A percentile compares a stretch with the other conserved stretches of the same genome.
Evolutionary conservation across 2,113 vertebrate genomes (phyloP).

Genomic region (Pygoscelis adeliae): DNA sequence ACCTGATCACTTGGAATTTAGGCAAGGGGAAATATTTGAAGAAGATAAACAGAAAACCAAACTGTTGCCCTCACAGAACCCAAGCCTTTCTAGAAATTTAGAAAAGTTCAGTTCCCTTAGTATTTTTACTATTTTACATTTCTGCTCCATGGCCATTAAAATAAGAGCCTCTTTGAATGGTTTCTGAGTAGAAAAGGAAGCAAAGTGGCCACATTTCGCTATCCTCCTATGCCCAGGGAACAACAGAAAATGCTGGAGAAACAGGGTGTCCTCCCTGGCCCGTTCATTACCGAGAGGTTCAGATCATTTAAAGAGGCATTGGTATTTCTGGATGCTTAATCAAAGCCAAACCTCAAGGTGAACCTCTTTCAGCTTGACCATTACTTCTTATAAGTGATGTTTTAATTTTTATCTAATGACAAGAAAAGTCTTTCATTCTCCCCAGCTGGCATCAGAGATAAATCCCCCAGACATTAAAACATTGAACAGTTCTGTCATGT

Average conservation of each 20-base stretch:
- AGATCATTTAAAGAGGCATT: not conserved
- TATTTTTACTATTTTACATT: not conserved
- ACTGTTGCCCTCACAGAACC: not conserved
- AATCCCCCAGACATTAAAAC: not conserved
- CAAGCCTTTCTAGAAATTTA: not conserved
- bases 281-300: not conserved
- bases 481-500: not conserved
- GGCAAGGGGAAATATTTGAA: not conserved
- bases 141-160: not conserved
- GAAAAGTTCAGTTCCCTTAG: not conserved
- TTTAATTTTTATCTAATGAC: not conserved
- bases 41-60: not conserved
- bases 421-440: not conserved
- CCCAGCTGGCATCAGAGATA: constrained; percentile 33
- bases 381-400: not conserved
- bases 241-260: not conserved
- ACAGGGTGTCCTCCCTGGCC: not conserved
- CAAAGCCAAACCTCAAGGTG: not conserved
- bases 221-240: not conserved
- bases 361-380: not conserved
- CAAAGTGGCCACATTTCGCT: not conserved
- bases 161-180: not conserved
- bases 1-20: not conserved
- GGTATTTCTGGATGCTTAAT: not conserved
- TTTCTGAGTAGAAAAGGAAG: not conserved